These are phyloP conservation scores for Larimichthys crocea DNA, from an alignment of 2,113 vertebrate species.

Conservation along the genomic window DNA sequence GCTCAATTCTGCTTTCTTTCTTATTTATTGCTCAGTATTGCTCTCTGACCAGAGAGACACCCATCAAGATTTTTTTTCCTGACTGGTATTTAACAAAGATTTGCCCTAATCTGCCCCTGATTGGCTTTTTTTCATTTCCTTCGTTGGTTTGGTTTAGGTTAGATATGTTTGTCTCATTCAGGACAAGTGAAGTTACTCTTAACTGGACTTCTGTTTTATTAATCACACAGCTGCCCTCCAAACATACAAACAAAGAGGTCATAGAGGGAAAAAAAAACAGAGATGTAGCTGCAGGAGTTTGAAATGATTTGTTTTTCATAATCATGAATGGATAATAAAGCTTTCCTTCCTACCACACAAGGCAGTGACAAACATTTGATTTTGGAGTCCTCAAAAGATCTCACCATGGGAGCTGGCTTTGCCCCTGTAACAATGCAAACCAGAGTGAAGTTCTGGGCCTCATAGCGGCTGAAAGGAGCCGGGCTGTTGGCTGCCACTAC, in stretches of 20 bases:
- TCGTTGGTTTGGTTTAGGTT: too few relatives aligned
- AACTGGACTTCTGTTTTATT: background rate
- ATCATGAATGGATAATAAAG: background rate
- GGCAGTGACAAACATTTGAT: background rate
- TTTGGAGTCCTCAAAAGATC: slow-evolving; percentile 18
- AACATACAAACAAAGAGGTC: slow-evolving; percentile 20
- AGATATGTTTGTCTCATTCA: background rate
- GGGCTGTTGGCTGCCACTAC: slow-evolving; percentile 89
- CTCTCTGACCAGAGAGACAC: too few relatives aligned
- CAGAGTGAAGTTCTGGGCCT: slow-evolving; percentile 95
- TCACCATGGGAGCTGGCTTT: slow-evolving; percentile 91
- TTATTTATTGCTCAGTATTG: too few relatives aligned
- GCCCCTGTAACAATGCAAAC: slow-evolving; percentile 94
- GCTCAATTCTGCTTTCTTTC: too few relatives aligned
- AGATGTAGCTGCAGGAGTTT: slow-evolving; percentile 14
- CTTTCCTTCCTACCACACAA: background rate
- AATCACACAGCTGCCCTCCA: slow-evolving; percentile 7
- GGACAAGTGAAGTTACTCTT: background rate
- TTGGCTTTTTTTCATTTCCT: too few relatives aligned
- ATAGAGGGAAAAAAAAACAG: background rate
- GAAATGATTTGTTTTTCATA: background rate
- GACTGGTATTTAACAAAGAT: too few relatives aligned
- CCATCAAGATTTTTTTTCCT: too few relatives aligned
- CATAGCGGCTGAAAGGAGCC: slow-evolving; percentile 92
- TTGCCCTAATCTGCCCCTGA: too few relatives aligned